A percentile compares a stretch with the other conserved stretches of the same genome.
Evolutionary conservation across 2,797 vertebrate genomes (phyloP).

Genomic region (Alauda arvensis): DNA sequence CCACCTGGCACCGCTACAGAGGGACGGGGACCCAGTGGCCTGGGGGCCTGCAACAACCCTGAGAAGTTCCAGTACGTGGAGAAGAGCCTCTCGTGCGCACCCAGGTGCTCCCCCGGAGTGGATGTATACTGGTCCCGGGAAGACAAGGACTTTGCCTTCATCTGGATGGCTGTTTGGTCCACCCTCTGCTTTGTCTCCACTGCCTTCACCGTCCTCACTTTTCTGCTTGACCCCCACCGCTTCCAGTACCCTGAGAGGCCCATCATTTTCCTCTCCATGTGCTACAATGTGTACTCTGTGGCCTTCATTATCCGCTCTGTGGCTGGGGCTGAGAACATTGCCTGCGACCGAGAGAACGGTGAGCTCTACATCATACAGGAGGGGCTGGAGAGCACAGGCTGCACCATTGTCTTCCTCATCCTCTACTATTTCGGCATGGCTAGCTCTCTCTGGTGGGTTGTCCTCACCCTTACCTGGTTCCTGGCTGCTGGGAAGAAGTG

Average conservation of each 20-base stretch:
- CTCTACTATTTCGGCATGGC: constrained; percentile 99
- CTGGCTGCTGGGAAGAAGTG: constrained; percentile 96
- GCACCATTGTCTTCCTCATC: constrained; percentile 96
- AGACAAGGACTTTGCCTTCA: constrained; percentile 96
- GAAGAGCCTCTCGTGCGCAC: constrained; percentile 90
- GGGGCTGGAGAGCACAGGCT: constrained; percentile 93
- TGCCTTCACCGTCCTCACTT: constrained; percentile 95
- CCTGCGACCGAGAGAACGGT: constrained; percentile 90
- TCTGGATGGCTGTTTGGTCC: constrained; percentile 98
- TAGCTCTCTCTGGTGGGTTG: constrained; percentile 96
- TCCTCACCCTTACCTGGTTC: constrained; percentile 97
- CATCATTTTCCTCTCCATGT: constrained; percentile 98
- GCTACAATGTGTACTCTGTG: constrained; percentile 95
- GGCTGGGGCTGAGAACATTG: constrained; percentile 91
- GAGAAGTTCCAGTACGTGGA: constrained; percentile 96
- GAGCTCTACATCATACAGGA: constrained; percentile 94
- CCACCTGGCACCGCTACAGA: constrained; percentile 39
- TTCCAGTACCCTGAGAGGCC: constrained; percentile 98
- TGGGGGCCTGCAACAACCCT: constrained; percentile 84
- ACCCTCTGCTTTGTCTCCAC: constrained; percentile 94
- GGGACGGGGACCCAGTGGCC: neutral
- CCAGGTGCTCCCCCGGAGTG: constrained; percentile 87
- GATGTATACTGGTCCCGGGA: constrained; percentile 94
- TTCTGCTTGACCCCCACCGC: constrained; percentile 92
- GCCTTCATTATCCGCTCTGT: constrained; percentile 95